phyloP scores from a whole-genome alignment of 2,888 invertebrate genomes.

The Sarcophaga subvicina region DNA sequence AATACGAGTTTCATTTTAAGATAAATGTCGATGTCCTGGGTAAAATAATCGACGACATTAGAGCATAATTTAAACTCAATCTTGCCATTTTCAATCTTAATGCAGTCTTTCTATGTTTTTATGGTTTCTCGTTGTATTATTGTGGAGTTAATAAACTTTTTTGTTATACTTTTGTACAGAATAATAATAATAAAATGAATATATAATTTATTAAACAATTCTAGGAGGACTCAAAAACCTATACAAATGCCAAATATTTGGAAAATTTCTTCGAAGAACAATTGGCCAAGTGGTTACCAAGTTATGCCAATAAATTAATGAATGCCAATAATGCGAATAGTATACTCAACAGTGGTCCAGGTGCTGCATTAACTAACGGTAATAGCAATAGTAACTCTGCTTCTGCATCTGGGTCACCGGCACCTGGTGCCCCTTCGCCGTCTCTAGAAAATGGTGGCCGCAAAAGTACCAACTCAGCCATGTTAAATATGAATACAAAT shows the following conservation, averaged over 20 bases:
- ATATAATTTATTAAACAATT: not conserved
- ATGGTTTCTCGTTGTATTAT: too few relatives aligned
- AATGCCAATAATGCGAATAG: slow-evolving; percentile 68
- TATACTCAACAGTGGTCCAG: slow-evolving; percentile 48
- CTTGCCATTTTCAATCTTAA: too few relatives aligned
- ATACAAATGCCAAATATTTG: slow-evolving; percentile 90
- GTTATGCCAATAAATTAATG: slow-evolving; percentile 83
- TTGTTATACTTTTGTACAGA: not conserved
- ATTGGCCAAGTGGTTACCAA: slow-evolving; percentile 90
- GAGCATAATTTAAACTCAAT: too few relatives aligned
- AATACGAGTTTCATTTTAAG: too few relatives aligned
- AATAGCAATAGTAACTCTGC: slow-evolving; percentile 71
- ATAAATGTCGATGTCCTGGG: too few relatives aligned
- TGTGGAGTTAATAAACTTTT: too few relatives aligned
- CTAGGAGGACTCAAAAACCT: slow-evolving; percentile 89
- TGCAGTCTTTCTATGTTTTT: too few relatives aligned
- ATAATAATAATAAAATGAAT: not conserved
- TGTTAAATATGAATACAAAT: slow-evolving; percentile 70
- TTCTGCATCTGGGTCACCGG: slow-evolving; percentile 72
- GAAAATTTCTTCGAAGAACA: slow-evolving; percentile 94
- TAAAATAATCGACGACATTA: too few relatives aligned
- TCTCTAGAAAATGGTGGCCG: slow-evolving; percentile 76
- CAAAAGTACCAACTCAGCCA: slow-evolving; percentile 75
- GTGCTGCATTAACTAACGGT: slow-evolving; percentile 65
- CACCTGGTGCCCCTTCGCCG: slow-evolving; percentile 70